Base-by-base conservation (phyloP, 2,797 vertebrate genomes). In the Serranus cabrilla region DNA sequence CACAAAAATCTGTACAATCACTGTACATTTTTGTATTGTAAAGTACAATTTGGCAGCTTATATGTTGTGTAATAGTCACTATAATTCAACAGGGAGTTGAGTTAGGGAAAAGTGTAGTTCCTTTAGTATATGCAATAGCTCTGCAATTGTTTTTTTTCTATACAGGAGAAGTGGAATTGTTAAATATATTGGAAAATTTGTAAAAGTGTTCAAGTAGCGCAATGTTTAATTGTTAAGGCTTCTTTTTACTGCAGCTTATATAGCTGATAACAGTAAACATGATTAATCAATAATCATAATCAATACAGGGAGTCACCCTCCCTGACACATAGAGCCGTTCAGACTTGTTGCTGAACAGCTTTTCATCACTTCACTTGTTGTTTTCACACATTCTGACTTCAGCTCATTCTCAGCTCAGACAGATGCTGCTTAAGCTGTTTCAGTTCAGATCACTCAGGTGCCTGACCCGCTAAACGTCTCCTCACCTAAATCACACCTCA, bases 321-420 rank as follows among this genome's bases (percentile, higher is more conserved):
- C 61, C 10, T 37, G 5, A 11, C 76, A 39, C 25, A 16, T 39
- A 43, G 50, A 49, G 7, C 21, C 8, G 17, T 14, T 50, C 16
- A 0, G 8, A 47, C 18, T 18, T 20, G 21, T 43, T 31, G 42
- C 16, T 54, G 2, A 47, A 11, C 39, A 46, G 40, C 16, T 65
- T 34, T 34, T 34, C 34, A 45, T 25, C 13, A 52, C 8, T 23
- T 37, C 4, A 0, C 31, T 39, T 39, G 11, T 66, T 73, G 5
- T 70, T 66, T 37, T 74, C 56, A 58, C 80, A 82, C 66, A 17
- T 52, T 58, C 12, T 46, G 2, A 54, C 40, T 37, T 31, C n/a
- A 42, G 3, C 16, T 42, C 16, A 27, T 47, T 40, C 5, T 16
- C 39, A 39, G 9, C 27, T 16, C 13, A 21, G 25, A 39, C 34